These are phyloP conservation scores for Pseudolaguvia tuberculata DNA, from an alignment of 2,113 vertebrate species.

Conservation along the genomic window DNA sequence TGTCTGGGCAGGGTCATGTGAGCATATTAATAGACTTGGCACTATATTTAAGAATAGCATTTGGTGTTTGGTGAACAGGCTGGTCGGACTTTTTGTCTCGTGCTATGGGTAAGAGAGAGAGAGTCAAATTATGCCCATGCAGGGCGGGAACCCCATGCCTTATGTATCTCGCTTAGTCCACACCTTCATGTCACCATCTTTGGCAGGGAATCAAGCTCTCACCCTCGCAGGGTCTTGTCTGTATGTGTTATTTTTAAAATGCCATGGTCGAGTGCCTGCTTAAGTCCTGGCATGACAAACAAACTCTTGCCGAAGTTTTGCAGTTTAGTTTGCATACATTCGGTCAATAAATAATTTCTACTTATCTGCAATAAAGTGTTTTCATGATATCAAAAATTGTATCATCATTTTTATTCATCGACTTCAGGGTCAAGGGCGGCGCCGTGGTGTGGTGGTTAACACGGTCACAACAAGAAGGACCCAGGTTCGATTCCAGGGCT, in stretches of 20 bases:
- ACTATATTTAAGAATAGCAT: constrained; percentile 47
- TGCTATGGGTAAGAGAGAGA: not conserved
- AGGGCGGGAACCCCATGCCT: constrained; percentile 13
- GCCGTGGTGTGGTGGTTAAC: too few relatives aligned
- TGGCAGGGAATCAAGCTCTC: constrained; percentile 49
- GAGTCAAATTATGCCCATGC: constrained; percentile 33
- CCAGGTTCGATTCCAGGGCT: too few relatives aligned
- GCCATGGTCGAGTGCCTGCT: constrained; percentile 30
- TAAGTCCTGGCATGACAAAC: constrained; percentile 18
- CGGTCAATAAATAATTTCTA: not conserved
- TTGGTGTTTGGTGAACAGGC: constrained; percentile 26
- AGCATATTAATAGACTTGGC: constrained; percentile 48
- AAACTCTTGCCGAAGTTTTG: not conserved
- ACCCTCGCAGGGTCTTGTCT: constrained; percentile 25
- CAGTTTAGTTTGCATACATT: not conserved
- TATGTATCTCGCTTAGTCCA: not conserved
- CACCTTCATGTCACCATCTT: constrained; percentile 47
- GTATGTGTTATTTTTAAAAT: constrained; percentile 47
- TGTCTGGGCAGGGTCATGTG: constrained; percentile 37
- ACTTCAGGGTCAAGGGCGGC: too few relatives aligned
- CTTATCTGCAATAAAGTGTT: too few relatives aligned
- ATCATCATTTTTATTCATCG: too few relatives aligned
- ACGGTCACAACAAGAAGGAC: too few relatives aligned
- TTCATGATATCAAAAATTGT: too few relatives aligned
- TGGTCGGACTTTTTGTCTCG: constrained; percentile 28